Conservation (phyloP, 2,797 vertebrate genomes). For the Danionella dracula region DNA sequence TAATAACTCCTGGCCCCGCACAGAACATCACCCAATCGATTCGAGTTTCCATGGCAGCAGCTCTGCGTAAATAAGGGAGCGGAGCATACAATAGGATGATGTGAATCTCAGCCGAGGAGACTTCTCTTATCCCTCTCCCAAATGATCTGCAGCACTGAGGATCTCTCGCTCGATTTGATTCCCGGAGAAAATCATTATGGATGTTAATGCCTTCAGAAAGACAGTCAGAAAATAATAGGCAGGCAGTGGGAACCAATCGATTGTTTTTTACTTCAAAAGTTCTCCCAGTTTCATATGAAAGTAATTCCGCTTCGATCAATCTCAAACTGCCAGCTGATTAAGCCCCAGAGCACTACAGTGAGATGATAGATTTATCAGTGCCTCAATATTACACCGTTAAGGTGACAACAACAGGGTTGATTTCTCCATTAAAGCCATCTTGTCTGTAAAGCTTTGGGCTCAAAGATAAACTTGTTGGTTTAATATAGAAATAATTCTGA, state of each 20-base stretch:
- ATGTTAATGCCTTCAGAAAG: constrained; percentile 34
- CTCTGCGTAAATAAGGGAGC: constrained; percentile 45
- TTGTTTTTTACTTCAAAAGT: constrained; percentile 33
- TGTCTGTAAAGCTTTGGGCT: neutral
- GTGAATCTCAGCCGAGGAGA: constrained; percentile 32
- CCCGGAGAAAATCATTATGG: constrained; percentile 27
- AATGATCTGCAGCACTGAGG: constrained; percentile 5
- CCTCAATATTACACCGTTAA: constrained; percentile 4
- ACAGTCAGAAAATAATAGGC: constrained; percentile 24
- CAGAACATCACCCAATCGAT: constrained; percentile 54
- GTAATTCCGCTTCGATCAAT: constrained; percentile 24
- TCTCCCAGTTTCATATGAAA: constrained; percentile 26
- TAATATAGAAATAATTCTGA: neutral
- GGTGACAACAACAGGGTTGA: neutral
- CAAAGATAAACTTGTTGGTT: constrained; percentile 7
- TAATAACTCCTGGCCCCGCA: constrained; percentile 53
- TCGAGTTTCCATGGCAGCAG: constrained; percentile 58
- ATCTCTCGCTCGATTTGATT: constrained; percentile 10
- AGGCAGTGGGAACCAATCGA: constrained; percentile 32
- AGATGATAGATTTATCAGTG: constrained; percentile 18
- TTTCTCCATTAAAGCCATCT: neutral
- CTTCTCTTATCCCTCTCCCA: constrained; percentile 22
- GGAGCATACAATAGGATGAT: constrained; percentile 46
- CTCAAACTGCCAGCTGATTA: constrained; percentile 31
- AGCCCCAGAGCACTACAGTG: constrained; percentile 12